Percentiles rank a stretch among this genome's conserved stretches.
These are phyloP conservation scores for Brachypteracias leptosomus DNA, from an alignment of 2,113 vertebrate genomes.

Conservation along the genomic window DNA sequence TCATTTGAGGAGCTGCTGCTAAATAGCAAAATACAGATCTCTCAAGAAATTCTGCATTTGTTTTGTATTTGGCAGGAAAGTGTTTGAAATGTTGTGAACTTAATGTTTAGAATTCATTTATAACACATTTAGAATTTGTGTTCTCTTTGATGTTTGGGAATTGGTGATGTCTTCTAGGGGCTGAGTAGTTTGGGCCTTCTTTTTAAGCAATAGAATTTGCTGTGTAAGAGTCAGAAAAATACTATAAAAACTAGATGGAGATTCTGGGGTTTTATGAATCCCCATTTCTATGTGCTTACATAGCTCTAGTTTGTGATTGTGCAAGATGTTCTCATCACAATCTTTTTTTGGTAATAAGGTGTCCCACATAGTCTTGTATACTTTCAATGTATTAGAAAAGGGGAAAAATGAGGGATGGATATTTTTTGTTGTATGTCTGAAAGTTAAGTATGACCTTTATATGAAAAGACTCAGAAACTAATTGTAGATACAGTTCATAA, in stretches of 20 bases:
- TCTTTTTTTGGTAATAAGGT: background rate
- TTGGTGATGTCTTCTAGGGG: background rate
- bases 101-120: background rate
- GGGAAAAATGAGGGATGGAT: accelerated
- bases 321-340: background rate
- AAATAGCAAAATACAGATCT: background rate
- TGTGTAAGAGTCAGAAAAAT: background rate
- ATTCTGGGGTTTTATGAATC: background rate
- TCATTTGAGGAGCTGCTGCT: background rate
- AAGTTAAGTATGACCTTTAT: background rate
- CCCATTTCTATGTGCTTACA: background rate
- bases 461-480: background rate
- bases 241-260: background rate
- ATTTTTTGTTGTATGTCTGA: background rate
- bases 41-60: background rate
- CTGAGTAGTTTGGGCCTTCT: background rate
- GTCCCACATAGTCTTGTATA: background rate
- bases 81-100: background rate
- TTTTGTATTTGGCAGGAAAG: background rate
- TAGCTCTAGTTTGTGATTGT: background rate
- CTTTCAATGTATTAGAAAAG: background rate
- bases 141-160: background rate
- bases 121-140: background rate
- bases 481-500: background rate
- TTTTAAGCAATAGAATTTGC: background rate